These are phyloP conservation scores for Mus spicilegus DNA, from an alignment of 2,113 vertebrate genomes.

Conservation along the genomic window DNA sequence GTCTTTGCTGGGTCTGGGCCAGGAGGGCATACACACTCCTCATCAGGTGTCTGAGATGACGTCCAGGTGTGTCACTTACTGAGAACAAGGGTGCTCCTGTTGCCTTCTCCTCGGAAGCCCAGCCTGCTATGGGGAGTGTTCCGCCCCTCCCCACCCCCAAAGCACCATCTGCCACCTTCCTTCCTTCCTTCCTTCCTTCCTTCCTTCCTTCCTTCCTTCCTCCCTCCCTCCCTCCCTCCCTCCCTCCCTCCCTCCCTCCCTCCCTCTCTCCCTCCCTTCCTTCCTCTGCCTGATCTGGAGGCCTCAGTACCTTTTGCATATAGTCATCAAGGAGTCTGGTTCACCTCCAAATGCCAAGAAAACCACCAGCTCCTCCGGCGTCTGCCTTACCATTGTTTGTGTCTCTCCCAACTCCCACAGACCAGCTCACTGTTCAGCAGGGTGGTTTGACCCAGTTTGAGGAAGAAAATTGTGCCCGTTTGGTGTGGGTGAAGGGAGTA, in stretches of 20 bases:
- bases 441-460: conserved; percentile 7
- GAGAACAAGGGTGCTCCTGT: conserved; percentile 64
- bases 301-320: not conserved
- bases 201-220: not conserved
- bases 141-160: not conserved
- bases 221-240: too few relatives aligned
- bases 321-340: not conserved
- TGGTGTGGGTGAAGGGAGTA: not conserved
- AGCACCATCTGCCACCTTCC: not conserved
- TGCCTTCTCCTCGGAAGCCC: not conserved
- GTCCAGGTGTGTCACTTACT: conserved; percentile 14
- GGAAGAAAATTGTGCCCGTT: not conserved
- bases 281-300: not conserved
- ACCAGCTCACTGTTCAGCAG: not conserved
- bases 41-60: conserved; percentile 38
- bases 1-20: not conserved
- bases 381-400: not conserved
- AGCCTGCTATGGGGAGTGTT: not conserved
- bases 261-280: too few relatives aligned
- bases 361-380: not conserved
- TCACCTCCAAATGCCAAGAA: not conserved
- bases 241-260: not conserved
- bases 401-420: not conserved
- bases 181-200: not conserved
- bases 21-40: not conserved